Conservation (phyloP, 2,888 invertebrate genomes). For the Onchidella celtica region DNA sequence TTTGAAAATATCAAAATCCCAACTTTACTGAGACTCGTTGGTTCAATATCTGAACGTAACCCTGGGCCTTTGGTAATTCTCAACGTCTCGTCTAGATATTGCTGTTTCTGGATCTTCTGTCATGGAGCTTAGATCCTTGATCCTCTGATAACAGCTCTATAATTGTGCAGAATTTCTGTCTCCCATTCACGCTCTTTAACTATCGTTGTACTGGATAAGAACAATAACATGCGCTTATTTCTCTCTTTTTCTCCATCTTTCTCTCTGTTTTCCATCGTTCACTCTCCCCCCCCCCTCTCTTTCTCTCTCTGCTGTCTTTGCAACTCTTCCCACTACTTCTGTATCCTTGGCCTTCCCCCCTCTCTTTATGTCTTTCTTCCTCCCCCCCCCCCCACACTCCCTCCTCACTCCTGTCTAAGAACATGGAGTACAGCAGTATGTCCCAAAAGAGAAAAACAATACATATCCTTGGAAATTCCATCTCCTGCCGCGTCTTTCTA, state of each 20-base stretch:
- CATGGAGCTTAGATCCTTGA: too few species aligned
- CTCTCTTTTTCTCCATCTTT: background rate
- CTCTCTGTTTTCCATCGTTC: background rate
- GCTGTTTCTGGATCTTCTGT: too few species aligned
- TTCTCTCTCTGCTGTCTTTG: background rate
- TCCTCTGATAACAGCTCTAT: too few species aligned
- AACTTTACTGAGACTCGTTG: too few species aligned
- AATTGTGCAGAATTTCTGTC: background rate
- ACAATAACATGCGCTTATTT: background rate
- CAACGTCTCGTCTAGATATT: too few species aligned
- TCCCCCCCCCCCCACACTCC: background rate
- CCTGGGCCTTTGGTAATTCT: too few species aligned
- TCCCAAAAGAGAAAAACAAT: too few species aligned
- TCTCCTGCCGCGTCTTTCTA: too few species aligned
- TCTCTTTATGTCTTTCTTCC: slow-evolving; percentile 8
- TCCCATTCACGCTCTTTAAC: background rate
- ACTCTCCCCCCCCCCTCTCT: background rate
- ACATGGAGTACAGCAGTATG: background rate
- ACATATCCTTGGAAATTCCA: too few species aligned
- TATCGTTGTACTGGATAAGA: background rate
- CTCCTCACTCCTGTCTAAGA: background rate
- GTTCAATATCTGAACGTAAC: too few species aligned
- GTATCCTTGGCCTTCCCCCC: background rate
- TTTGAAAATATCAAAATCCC: too few species aligned
- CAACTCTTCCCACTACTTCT: background rate